These are phyloP conservation scores for Drosophila kurseongensis DNA, from an alignment of 1,140 invertebrate species.

Conservation along the genomic window DNA sequence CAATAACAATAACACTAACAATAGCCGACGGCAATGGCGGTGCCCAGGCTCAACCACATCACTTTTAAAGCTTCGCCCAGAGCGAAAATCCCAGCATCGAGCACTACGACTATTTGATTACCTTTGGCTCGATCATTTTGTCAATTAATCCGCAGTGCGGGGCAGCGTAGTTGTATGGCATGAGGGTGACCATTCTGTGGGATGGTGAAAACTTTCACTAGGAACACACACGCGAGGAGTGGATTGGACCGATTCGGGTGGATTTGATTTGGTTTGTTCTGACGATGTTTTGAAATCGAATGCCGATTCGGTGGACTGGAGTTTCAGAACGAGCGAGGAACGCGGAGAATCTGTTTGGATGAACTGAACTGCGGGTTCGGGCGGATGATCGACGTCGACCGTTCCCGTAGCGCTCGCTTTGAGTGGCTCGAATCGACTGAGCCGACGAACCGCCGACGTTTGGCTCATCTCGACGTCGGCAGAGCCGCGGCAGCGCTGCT, in stretches of 20 bases:
- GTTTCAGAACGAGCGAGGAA: slow-evolving; percentile 1
- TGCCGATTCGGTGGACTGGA: slow-evolving; percentile 1
- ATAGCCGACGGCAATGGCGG: slow-evolving; percentile 30
- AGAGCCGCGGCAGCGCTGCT: slow-evolving; percentile 8
- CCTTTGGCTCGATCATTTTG: slow-evolving; percentile 87
- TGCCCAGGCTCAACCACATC: slow-evolving; percentile 37
- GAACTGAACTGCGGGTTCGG: slow-evolving; percentile 3
- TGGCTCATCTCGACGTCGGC: slow-evolving; percentile 14
- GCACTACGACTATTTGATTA: slow-evolving; percentile 65
- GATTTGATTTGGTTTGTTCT: too few relatives aligned
- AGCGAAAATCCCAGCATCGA: not conserved
- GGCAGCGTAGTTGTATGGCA: slow-evolving; percentile 86
- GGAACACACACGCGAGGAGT: slow-evolving; percentile 14
- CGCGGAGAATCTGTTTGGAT: not conserved
- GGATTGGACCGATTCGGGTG: slow-evolving; percentile 7
- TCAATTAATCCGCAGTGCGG: slow-evolving; percentile 86
- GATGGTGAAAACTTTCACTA: slow-evolving; percentile 39
- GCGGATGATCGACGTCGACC: slow-evolving; percentile 13
- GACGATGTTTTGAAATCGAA: slow-evolving; percentile 53
- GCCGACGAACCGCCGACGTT: slow-evolving; percentile 1
- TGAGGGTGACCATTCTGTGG: slow-evolving; percentile 86
- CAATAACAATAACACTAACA: slow-evolving; percentile 5
- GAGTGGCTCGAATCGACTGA: slow-evolving; percentile 62
- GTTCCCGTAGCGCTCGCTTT: slow-evolving; percentile 49
- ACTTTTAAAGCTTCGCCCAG: slow-evolving; percentile 73